phyloP scores from a whole-genome alignment of 2,797 vertebrate species.

The Acrossocheilus fasciatus region DNA sequence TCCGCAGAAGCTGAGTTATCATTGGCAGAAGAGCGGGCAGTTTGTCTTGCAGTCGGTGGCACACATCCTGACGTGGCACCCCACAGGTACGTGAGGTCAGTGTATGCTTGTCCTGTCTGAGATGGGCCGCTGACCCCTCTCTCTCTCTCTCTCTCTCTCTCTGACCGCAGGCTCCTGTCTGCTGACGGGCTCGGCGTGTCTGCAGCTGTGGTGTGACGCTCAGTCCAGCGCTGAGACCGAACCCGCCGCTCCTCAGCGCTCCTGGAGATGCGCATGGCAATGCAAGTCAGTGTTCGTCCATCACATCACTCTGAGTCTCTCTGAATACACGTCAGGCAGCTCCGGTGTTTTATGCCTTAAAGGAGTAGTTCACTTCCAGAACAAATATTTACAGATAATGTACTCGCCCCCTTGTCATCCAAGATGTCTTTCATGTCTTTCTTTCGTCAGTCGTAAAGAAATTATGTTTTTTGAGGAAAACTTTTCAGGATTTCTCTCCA shows the following conservation, averaged over 20 bases:
- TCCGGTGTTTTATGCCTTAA: neutral
- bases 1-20: constrained; percentile 84
- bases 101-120: neutral
- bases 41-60: constrained; percentile 87
- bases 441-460: no score
- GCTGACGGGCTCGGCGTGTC: constrained; percentile 87
- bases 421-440: no score
- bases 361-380: no score
- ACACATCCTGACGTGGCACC: constrained; percentile 94
- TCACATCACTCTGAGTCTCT: neutral
- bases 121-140: neutral
- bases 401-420: no score
- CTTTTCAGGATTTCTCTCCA: no score
- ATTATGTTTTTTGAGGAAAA: no score
- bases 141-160: neutral
- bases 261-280: constrained; percentile 94
- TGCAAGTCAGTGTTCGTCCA: constrained; percentile 87
- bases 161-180: constrained; percentile 77
- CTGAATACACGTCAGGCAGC: neutral
- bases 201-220: constrained; percentile 91
- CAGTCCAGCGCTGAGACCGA: constrained; percentile 63
- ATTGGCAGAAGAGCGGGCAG: constrained; percentile 96
- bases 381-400: no score
- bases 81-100: constrained; percentile 81
- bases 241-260: constrained; percentile 67